phyloP scores from a whole-genome alignment of 1,140 invertebrate species.

The Bombus superbus region DNA sequence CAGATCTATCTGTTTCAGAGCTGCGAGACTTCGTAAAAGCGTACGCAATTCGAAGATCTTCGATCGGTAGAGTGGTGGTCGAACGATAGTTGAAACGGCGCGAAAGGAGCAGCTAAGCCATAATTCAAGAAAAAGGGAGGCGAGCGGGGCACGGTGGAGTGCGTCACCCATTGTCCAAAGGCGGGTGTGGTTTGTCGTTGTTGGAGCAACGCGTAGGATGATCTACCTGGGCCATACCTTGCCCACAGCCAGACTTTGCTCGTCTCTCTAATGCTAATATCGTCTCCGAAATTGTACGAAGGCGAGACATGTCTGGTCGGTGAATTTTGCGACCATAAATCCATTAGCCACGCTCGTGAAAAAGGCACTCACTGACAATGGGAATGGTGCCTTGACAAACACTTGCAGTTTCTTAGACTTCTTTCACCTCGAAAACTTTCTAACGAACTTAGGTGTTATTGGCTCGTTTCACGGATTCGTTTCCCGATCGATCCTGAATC shows the following conservation, averaged over 20 bases:
- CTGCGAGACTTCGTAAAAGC: conserved; percentile 21
- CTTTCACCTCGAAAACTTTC: not conserved
- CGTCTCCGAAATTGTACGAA: conserved; percentile 69
- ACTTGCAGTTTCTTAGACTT: conserved; percentile 9
- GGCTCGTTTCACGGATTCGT: not conserved
- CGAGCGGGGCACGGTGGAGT: conserved; percentile 48
- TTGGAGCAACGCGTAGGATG: conserved; percentile 71
- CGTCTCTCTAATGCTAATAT: conserved; percentile 71
- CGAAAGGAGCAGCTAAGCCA: conserved; percentile 55
- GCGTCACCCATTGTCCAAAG: conserved; percentile 71
- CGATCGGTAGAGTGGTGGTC: conserved; percentile 45
- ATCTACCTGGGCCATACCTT: conserved; percentile 66
- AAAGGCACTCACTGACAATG: not conserved
- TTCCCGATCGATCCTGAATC: not conserved
- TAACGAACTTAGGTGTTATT: not conserved
- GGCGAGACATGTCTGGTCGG: conserved; percentile 63
- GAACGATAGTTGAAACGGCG: conserved; percentile 54
- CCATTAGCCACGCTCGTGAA: conserved; percentile 44
- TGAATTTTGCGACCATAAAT: conserved; percentile 66
- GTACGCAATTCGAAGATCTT: conserved; percentile 30
- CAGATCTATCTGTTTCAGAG: conserved; percentile 28
- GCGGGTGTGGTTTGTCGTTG: conserved; percentile 70
- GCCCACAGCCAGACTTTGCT: conserved; percentile 38
- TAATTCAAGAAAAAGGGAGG: conserved; percentile 68
- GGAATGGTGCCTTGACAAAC: not conserved